Evolutionary conservation across 2,113 vertebrate genomes (phyloP).

Genomic region (Tyto alba): DNA sequence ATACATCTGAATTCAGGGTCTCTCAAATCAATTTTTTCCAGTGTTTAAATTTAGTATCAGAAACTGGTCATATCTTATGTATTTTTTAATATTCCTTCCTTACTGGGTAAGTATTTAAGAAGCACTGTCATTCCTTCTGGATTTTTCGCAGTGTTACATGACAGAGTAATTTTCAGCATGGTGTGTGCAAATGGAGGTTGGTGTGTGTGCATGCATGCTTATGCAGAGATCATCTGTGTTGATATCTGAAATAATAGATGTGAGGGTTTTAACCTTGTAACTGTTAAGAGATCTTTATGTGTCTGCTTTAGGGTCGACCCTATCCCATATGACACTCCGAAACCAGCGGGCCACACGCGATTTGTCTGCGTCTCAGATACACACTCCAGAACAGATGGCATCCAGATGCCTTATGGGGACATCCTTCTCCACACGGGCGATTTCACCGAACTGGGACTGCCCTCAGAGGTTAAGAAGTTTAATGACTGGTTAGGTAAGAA

Average conservation of each 20-base stretch:
- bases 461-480: constrained; percentile 99
- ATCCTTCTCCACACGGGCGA: constrained; percentile 97
- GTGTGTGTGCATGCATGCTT: background rate
- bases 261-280: constrained; percentile 62
- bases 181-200: background rate
- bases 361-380: constrained; percentile 98
- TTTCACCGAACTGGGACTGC: constrained; percentile 98
- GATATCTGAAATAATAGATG: constrained; percentile 40
- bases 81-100: background rate
- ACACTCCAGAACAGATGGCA: constrained; percentile 98
- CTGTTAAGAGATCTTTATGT: constrained; percentile 74
- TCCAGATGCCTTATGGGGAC: constrained; percentile 99
- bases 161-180: background rate
- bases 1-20: background rate
- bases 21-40: background rate
- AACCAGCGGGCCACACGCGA: constrained; percentile 95
- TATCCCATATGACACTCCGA: constrained; percentile 95
- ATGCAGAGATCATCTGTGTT: background rate
- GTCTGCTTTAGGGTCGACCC: constrained; percentile 93
- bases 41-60: background rate
- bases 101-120: constrained; percentile 35
- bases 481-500: constrained; percentile 99
- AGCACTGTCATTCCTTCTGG: background rate
- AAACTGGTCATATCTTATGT: background rate
- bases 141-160: background rate